A percentile compares a stretch with the other conserved stretches of the same genome.
These are phyloP conservation scores for Sinopyrophorus schimmeli DNA, from an alignment of 2,888 invertebrate genomes.

Conservation along the genomic window DNA sequence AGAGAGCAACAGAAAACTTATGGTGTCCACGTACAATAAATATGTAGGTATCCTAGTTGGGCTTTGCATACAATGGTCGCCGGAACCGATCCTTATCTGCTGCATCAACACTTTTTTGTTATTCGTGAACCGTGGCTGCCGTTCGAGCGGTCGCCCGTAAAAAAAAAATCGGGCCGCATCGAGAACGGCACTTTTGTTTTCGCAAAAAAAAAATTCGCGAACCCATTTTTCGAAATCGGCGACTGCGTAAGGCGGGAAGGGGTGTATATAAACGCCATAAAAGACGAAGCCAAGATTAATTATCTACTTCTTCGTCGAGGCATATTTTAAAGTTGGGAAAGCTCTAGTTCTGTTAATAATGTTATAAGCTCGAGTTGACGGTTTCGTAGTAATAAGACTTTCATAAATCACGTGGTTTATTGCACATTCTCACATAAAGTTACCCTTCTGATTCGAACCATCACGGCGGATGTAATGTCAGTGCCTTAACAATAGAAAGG, in stretches of 20 bases:
- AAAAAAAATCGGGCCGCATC: too few relatives aligned
- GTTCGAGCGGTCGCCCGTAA: conserved; percentile 15
- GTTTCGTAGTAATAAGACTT: conserved; percentile 33
- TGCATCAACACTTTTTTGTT: conserved; percentile 50
- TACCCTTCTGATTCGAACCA: conserved; percentile 36
- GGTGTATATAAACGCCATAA: too few relatives aligned
- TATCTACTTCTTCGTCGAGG: too few relatives aligned
- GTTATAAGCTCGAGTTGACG: conserved; percentile 14
- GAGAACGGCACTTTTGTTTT: too few relatives aligned
- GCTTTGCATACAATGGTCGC: conserved; percentile 52
- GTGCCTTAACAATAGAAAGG: conserved; percentile 40
- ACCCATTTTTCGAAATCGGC: too few relatives aligned
- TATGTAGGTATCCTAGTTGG: conserved; percentile 31
- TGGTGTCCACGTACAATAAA: conserved; percentile 31
- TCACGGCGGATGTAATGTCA: conserved; percentile 39
- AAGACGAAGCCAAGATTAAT: too few relatives aligned
- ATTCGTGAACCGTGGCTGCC: conserved; percentile 38
- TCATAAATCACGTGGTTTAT: conserved; percentile 41
- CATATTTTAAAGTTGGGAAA: conserved; percentile 16
- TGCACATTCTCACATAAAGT: conserved; percentile 41
- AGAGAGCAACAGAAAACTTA: conserved; percentile 23
- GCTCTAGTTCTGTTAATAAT: conserved; percentile 36
- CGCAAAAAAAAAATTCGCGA: too few relatives aligned
- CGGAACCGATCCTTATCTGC: conserved; percentile 48
- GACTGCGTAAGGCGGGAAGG: too few relatives aligned